These are phyloP conservation scores for Phyto melanocephala DNA, from an alignment of 2,888 invertebrate genomes.

Conservation along the genomic window DNA sequence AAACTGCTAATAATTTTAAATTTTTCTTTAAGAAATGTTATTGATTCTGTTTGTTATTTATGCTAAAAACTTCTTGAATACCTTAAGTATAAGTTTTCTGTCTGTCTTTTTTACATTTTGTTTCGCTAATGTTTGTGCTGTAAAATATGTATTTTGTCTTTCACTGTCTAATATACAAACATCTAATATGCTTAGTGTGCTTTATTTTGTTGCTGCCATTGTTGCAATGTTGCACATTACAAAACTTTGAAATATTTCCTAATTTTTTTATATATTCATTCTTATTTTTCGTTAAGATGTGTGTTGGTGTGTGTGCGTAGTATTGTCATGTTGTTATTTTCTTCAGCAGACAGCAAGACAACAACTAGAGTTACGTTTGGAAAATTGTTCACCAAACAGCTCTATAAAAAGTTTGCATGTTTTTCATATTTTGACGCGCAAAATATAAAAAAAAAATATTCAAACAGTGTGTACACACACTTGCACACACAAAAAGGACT, in stretches of 20 bases:
- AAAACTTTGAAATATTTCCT: conserved; percentile 65
- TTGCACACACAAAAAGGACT: conserved; percentile 11
- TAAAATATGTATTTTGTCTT: conserved; percentile 16
- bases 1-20: neutral
- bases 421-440: conserved; percentile 74
- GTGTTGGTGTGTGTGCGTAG: neutral
- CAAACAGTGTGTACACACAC: conserved; percentile 20
- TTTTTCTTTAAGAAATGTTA: neutral
- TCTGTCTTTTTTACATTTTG: neutral
- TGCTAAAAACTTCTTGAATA: conserved; percentile 18
- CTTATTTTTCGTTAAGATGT: conserved; percentile 7
- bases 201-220: conserved; percentile 51
- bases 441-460: conserved; percentile 56
- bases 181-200: conserved; percentile 53
- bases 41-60: neutral
- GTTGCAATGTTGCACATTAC: conserved; percentile 66
- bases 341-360: conserved; percentile 44
- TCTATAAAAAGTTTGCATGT: conserved; percentile 74
- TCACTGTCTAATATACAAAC: conserved; percentile 31
- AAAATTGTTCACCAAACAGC: conserved; percentile 55
- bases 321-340: conserved; percentile 16
- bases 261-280: conserved; percentile 38
- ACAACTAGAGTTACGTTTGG: neutral
- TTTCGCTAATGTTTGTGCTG: neutral
- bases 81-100: neutral